Percentiles rank a stretch among this genome's conserved stretches.
Conservation (phyloP, 2,113 vertebrate genomes). For the Dicrurus megarhynchus region DNA sequence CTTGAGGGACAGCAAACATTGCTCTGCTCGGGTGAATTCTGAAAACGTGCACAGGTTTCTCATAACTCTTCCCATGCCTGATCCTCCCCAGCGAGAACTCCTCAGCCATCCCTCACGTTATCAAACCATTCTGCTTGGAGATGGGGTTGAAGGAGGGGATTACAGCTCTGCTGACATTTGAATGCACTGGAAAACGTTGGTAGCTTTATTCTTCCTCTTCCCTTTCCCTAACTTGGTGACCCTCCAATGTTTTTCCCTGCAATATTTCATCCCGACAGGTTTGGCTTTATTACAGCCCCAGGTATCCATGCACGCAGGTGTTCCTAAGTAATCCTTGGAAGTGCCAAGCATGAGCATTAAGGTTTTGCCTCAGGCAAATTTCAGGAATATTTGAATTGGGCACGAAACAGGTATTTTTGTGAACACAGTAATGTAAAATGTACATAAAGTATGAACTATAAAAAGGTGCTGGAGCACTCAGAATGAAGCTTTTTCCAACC, state of each 20-base stretch:
- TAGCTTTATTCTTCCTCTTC: not conserved
- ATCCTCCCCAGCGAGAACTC: not conserved
- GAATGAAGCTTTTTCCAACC: not conserved
- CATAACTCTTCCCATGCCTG: not conserved
- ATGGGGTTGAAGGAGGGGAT: not conserved
- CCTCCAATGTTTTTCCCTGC: not conserved
- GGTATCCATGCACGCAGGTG: not conserved
- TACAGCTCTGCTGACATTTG: not conserved
- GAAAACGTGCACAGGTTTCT: not conserved
- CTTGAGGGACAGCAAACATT: not conserved
- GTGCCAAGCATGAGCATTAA: not conserved
- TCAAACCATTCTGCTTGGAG: not conserved
- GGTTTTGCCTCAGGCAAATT: not conserved
- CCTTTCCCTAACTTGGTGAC: not conserved
- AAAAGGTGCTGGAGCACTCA: not conserved
- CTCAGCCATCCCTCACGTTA: not conserved
- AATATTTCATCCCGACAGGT: conserved; percentile 1
- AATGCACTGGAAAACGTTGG: not conserved
- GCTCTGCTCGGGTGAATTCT: not conserved
- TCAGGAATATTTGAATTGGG: not conserved
- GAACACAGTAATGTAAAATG: not conserved
- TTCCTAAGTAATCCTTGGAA: conserved; percentile 18
- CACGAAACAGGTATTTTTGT: not conserved
- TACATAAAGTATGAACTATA: not conserved
- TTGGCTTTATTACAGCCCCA: conserved; percentile 10